Evolutionary conservation across 2,888 invertebrate species (phyloP).

Genomic region (Eupithecia abbreviata): DNA sequence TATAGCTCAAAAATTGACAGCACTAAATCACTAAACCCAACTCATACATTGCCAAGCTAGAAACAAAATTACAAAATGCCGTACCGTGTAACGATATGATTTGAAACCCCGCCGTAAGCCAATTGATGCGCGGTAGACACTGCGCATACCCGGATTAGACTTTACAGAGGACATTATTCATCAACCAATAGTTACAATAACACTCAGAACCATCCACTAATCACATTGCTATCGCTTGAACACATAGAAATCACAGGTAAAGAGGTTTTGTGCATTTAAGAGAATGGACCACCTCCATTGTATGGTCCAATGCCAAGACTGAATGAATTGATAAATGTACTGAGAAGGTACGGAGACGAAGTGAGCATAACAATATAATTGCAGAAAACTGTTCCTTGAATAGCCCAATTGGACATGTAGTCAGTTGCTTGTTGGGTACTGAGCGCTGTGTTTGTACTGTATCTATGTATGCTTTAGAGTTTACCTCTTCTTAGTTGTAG

Average conservation of each 20-base stretch:
- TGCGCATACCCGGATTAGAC: slow-evolving; percentile 78
- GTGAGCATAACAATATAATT: slow-evolving; percentile 83
- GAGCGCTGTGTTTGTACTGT: slow-evolving; percentile 30
- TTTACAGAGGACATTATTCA: slow-evolving; percentile 78
- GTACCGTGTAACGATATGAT: slow-evolving; percentile 80
- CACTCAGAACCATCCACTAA: slow-evolving; percentile 31
- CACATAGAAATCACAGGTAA: slow-evolving; percentile 47
- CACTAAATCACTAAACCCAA: neutral
- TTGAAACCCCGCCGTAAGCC: slow-evolving; percentile 78
- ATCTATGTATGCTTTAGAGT: slow-evolving; percentile 4
- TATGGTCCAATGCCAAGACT: slow-evolving; percentile 73
- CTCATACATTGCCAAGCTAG: neutral
- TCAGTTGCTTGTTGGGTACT: slow-evolving; percentile 37
- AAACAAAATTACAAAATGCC: slow-evolving; percentile 51
- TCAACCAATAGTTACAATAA: slow-evolving; percentile 31
- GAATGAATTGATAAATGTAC: slow-evolving; percentile 76
- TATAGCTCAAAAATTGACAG: neutral
- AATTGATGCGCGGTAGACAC: slow-evolving; percentile 77
- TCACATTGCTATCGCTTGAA: slow-evolving; percentile 61
- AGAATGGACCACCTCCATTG: slow-evolving; percentile 71
- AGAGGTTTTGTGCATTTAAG: slow-evolving; percentile 48
- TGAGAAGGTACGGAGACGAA: slow-evolving; percentile 59
- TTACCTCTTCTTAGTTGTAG: neutral
- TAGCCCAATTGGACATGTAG: slow-evolving; percentile 61
- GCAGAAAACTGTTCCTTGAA: slow-evolving; percentile 81